Evolutionary conservation across 2,797 vertebrate species (phyloP).

Genomic region (Australoheros facetus): DNA sequence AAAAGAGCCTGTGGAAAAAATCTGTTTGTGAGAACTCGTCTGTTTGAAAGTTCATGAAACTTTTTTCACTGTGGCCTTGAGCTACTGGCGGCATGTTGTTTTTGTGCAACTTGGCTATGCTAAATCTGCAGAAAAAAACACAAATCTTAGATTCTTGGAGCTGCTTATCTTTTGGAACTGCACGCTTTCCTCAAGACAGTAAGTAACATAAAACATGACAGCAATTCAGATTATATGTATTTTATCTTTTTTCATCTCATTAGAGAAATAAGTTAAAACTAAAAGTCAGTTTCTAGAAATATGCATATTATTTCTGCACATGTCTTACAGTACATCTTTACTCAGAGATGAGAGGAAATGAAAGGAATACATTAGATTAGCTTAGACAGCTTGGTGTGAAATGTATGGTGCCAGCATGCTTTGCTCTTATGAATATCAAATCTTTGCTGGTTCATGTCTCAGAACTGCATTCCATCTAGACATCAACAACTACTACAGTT

Average conservation of each 20-base stretch:
- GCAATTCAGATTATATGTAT: background rate
- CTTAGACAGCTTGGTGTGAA: background rate
- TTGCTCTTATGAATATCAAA: conserved; percentile 3
- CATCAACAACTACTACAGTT: background rate
- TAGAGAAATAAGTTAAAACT: background rate
- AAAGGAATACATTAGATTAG: background rate
- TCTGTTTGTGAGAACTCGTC: background rate
- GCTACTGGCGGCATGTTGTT: conserved; percentile 7
- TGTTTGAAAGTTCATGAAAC: conserved; percentile 32
- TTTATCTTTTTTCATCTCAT: background rate
- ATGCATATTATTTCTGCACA: background rate
- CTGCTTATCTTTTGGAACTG: background rate
- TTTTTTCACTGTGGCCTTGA: conserved; percentile 5
- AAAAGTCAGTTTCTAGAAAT: background rate
- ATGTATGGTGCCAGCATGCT: background rate
- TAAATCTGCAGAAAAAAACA: conserved; percentile 3
- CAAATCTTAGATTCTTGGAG: background rate
- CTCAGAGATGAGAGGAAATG: background rate
- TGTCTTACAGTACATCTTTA: background rate
- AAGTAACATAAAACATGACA: background rate
- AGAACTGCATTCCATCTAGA: conserved; percentile 11
- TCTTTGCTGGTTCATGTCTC: conserved; percentile 16
- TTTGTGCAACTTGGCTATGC: background rate
- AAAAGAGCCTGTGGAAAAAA: conserved; percentile 40
- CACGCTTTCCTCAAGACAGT: background rate